phyloP scores from a whole-genome alignment of 92 coral and sea anemone species.

The Porites evermanni region DNA sequence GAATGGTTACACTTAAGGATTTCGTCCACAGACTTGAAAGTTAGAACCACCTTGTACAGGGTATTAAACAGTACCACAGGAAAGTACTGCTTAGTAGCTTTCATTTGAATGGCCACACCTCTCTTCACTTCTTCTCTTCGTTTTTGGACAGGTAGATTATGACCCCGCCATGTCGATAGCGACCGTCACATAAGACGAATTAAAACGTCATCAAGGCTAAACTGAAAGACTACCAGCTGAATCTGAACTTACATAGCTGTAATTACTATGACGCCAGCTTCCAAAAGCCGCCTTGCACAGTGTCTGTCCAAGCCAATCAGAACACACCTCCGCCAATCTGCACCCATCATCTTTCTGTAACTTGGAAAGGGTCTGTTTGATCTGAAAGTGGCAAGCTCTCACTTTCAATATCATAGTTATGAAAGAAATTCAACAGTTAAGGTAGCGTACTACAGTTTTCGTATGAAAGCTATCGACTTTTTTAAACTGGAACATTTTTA shows the following conservation, averaged over 20 bases:
- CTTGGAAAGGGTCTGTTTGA: constrained; percentile 11
- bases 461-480: background rate
- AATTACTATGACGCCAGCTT: constrained; percentile 4
- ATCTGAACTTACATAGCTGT: constrained; percentile 2
- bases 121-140: no score
- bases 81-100: no score
- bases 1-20: no score
- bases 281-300: constrained; percentile 14
- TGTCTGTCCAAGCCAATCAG: constrained; percentile 15
- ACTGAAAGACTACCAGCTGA: background rate
- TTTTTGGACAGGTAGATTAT: no score
- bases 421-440: background rate
- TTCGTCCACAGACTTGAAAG: no score
- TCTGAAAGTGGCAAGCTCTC: background rate
- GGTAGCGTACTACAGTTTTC: background rate
- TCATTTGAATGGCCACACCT: no score
- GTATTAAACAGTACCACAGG: no score
- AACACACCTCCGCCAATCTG: constrained; percentile 24
- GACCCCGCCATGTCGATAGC: no score
- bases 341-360: constrained; percentile 7
- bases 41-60: no score
- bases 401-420: no score
- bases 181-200: no score
- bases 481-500: background rate
- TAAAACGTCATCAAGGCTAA: background rate